These are phyloP conservation scores for Varroa destructor DNA, from an alignment of 1,140 invertebrate species.

Conservation along the genomic window DNA sequence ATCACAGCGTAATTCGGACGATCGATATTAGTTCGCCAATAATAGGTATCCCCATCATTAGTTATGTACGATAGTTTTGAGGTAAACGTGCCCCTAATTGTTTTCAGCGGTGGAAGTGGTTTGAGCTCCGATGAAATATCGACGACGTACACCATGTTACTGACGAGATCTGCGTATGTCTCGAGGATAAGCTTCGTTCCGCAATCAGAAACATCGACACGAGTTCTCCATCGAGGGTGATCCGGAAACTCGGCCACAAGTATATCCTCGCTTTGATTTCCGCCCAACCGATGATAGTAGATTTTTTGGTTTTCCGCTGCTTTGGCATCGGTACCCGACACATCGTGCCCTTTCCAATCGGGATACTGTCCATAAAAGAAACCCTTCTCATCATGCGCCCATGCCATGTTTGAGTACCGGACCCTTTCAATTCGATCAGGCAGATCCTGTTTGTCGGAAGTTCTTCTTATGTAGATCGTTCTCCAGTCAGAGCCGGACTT, in stretches of 20 bases:
- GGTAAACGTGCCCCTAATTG: not conserved
- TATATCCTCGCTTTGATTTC: slow-evolving; percentile 72
- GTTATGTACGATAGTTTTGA: slow-evolving; percentile 36
- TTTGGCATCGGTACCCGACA: slow-evolving; percentile 72
- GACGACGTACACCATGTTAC: slow-evolving; percentile 60
- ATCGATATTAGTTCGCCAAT: slow-evolving; percentile 45
- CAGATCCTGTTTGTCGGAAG: slow-evolving; percentile 57
- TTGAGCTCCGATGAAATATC: not conserved
- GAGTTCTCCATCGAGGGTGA: slow-evolving; percentile 62
- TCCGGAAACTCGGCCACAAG: slow-evolving; percentile 79
- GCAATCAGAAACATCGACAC: slow-evolving; percentile 54
- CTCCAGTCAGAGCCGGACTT: slow-evolving; percentile 90
- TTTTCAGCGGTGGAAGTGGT: not conserved
- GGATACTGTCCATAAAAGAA: slow-evolving; percentile 79
- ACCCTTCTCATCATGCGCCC: slow-evolving; percentile 88
- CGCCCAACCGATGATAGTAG: slow-evolving; percentile 78
- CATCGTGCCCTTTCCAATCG: slow-evolving; percentile 59
- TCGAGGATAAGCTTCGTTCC: slow-evolving; percentile 70
- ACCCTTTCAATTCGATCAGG: slow-evolving; percentile 74
- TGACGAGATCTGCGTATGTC: slow-evolving; percentile 65
- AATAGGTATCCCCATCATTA: slow-evolving; percentile 42
- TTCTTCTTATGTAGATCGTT: slow-evolving; percentile 51
- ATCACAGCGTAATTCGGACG: slow-evolving; percentile 44
- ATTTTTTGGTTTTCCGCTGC: slow-evolving; percentile 78
- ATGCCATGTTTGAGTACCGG: slow-evolving; percentile 76